Evolutionary conservation across 2,888 invertebrate genomes (phyloP), one percentile per base, ranked within the genome.

Genomic region (Pheosia gnoma): DNA sequence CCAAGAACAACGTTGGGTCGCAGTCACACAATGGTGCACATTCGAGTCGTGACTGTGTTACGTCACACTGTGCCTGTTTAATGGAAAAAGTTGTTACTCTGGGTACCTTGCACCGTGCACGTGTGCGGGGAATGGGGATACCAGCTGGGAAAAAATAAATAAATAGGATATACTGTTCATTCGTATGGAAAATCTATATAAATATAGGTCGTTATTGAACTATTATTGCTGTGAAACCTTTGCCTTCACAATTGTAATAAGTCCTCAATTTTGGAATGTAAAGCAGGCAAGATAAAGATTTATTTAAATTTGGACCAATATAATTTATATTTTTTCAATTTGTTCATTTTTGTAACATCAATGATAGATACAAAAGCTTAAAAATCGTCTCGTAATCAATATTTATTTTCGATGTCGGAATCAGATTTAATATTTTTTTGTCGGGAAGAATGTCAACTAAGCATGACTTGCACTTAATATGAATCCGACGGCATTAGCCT

Each of bases 41-140:
- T 65, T 64, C 70, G 67, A 75, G 75, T 75, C 74, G 68, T 72
- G 73, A 56, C 73, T 64, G 54, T 59, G 65, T 70, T 65, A 70
- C 75, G 76, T 75, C 76, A 74, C 76, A 73, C 71, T 68, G 67
- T 72, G 70, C 71, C 73, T 70, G 68, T 66, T 75, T 72, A 74
- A 74, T 74, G 75, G 71, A 57, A 64, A 65, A 64, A 61, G 60
- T 75, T 25, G 25, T 25, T 25, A 70, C 66, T 72, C 72, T 65
- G n/a, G 63, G 58, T 72, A 61, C 66, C 72, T 68, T 59, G 57
- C 25, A 11, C 4, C 53, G n/a, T 54, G 38, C 53, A 55, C 55
- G 55, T 55, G 55, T 39, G 0, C 54, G 25, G 25, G 25, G 25
- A 25, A 25, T 25, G 25, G 25, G 25, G n/a, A 54, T 54, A 39